These are phyloP conservation scores for Electrona antarctica DNA, from an alignment of 2,113 vertebrate species.

Conservation along the genomic window DNA sequence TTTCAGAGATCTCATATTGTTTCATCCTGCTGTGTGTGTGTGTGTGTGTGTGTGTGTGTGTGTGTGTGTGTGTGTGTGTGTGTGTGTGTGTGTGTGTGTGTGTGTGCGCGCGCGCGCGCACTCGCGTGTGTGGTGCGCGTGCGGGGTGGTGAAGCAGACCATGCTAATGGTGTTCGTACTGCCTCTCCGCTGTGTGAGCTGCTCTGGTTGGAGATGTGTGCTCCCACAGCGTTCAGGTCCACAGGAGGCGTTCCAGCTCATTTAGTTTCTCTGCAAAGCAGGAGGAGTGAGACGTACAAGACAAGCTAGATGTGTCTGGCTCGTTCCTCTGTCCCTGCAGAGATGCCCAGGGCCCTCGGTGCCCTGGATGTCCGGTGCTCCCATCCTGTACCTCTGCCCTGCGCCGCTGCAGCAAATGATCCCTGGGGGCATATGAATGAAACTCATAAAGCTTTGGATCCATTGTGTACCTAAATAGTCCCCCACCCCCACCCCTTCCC, in stretches of 20 bases:
- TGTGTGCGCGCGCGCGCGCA: constrained; percentile 6
- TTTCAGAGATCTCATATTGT: not conserved
- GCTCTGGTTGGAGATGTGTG: constrained; percentile 6
- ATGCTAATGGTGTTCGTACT: not conserved
- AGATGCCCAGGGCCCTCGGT: too few species aligned
- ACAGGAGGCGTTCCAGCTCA: constrained; percentile 12
- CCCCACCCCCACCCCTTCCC: constrained; percentile 31
- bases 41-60: not conserved
- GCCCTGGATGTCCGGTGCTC: constrained; percentile 1
- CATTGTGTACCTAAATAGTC: constrained; percentile 37
- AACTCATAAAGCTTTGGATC: constrained; percentile 56
- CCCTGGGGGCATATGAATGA: constrained; percentile 46
- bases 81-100: not conserved
- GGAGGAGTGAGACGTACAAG: not conserved
- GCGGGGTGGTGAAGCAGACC: constrained; percentile 8
- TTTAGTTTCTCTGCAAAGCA: constrained; percentile 15
- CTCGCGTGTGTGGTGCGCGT: not conserved
- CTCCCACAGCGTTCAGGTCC: not conserved
- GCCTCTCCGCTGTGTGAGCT: not conserved
- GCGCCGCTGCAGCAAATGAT: constrained; percentile 20
- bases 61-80: not conserved
- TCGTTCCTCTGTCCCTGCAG: constrained; percentile 34
- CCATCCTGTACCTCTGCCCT: constrained; percentile 4
- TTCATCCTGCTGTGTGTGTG: constrained; percentile 1
- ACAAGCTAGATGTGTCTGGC: not conserved